Conservation (phyloP, 2,797 vertebrate genomes). For the Smutsia temminckii region DNA sequence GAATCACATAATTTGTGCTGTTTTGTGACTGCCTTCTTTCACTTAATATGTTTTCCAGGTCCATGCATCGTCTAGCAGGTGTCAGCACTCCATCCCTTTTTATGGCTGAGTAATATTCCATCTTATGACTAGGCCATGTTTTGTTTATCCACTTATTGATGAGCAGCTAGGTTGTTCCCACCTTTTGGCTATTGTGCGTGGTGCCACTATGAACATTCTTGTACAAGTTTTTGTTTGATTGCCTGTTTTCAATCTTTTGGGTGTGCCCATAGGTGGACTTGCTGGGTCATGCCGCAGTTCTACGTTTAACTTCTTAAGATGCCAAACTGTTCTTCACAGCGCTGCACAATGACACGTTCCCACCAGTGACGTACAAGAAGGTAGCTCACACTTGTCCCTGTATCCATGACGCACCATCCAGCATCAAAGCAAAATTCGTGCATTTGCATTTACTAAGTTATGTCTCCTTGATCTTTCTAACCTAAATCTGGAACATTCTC, state of each 20-base stretch:
- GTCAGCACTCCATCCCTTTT: neutral
- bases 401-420: neutral
- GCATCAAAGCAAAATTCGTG: too few species aligned
- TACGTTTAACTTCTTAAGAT: rapidly evolving
- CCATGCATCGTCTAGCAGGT: neutral
- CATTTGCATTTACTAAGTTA: neutral
- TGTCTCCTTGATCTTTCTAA: neutral
- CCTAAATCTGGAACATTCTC: neutral
- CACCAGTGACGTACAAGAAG: rapidly evolving
- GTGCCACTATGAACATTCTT: neutral
- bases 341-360: rapidly evolving
- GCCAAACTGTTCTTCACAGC: rapidly evolving
- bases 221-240: neutral
- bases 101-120: neutral
- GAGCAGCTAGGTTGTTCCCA: neutral
- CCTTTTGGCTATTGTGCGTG: too few species aligned
- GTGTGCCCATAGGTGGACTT: neutral
- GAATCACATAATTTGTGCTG: neutral
- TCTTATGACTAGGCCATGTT: rapidly evolving
- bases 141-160: neutral
- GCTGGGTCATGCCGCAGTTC: too few species aligned
- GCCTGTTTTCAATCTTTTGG: neutral
- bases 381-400: neutral
- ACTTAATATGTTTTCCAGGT: neutral
- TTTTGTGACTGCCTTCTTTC: neutral